Evolutionary conservation across 2,888 invertebrate species (phyloP).

Genomic region (Pandemis cinnamomeana): DNA sequence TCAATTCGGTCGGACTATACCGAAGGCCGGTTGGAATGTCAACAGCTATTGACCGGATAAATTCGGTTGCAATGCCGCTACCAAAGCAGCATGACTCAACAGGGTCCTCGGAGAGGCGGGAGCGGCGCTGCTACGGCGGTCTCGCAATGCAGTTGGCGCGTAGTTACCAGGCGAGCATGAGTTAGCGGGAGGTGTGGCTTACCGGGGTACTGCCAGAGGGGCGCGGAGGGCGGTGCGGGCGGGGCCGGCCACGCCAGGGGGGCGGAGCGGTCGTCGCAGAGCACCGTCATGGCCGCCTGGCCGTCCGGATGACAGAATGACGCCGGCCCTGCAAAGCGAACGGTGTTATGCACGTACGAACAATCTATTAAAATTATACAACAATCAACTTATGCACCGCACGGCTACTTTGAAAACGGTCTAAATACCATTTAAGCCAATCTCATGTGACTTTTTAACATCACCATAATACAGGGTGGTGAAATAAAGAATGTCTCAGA

Average conservation of each 20-base stretch:
- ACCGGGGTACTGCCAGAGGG: constrained; percentile 93
- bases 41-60: constrained; percentile 63
- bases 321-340: constrained; percentile 63
- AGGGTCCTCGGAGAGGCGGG: constrained; percentile 63
- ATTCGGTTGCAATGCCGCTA: constrained; percentile 76
- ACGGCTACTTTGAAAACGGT: neutral
- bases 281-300: constrained; percentile 88
- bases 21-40: constrained; percentile 44
- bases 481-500: too few species aligned
- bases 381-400: neutral
- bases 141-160: constrained; percentile 84
- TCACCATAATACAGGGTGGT: too few species aligned
- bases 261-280: constrained; percentile 87
- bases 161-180: constrained; percentile 81
- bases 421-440: neutral
- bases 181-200: constrained; percentile 76
- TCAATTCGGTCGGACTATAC: constrained; percentile 48
- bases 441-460: too few species aligned
- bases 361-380: constrained; percentile 36
- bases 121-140: constrained; percentile 61
- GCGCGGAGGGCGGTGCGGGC: constrained; percentile 85
- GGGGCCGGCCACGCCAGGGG: constrained; percentile 84
- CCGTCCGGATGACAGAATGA: constrained; percentile 83
- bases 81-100: constrained; percentile 74
- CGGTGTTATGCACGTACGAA: constrained; percentile 49